Evolutionary conservation across 2,888 invertebrate species (phyloP).

Genomic region (Odontocerum albicorne): DNA sequence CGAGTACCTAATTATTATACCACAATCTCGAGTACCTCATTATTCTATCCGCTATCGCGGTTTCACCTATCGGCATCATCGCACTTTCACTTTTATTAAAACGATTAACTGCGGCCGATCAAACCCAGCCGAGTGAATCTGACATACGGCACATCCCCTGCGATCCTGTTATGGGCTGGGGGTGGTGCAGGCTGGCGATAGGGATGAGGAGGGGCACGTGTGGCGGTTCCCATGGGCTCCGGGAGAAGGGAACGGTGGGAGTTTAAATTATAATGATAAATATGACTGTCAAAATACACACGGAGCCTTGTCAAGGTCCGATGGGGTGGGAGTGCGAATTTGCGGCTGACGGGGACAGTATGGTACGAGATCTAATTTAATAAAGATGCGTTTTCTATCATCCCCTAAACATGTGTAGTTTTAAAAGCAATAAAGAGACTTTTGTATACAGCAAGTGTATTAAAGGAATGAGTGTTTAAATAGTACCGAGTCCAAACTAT

Average conservation of each 20-base stretch:
- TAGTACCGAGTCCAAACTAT: too few relatives aligned
- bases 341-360: too few relatives aligned
- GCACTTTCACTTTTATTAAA: constrained; percentile 16
- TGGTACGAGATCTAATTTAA: too few relatives aligned
- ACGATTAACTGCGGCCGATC: constrained; percentile 20
- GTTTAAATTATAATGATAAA: constrained; percentile 20
- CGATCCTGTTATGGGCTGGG: not conserved
- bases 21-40: too few relatives aligned
- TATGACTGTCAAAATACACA: constrained; percentile 17
- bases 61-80: constrained; percentile 2
- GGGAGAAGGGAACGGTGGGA: constrained; percentile 1
- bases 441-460: too few relatives aligned
- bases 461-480: too few relatives aligned
- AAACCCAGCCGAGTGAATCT: constrained; percentile 19
- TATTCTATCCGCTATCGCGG: not conserved
- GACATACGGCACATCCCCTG: constrained; percentile 16
- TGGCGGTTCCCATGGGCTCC: constrained; percentile 15
- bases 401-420: too few relatives aligned
- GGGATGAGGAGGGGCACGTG: constrained; percentile 16
- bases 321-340: too few relatives aligned
- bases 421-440: too few relatives aligned
- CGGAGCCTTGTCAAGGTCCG: constrained; percentile 11
- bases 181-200: not conserved
- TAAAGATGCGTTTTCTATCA: too few relatives aligned
- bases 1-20: too few relatives aligned